phyloP scores from a whole-genome alignment of 2,113 vertebrate genomes.

The Aix galericulata region DNA sequence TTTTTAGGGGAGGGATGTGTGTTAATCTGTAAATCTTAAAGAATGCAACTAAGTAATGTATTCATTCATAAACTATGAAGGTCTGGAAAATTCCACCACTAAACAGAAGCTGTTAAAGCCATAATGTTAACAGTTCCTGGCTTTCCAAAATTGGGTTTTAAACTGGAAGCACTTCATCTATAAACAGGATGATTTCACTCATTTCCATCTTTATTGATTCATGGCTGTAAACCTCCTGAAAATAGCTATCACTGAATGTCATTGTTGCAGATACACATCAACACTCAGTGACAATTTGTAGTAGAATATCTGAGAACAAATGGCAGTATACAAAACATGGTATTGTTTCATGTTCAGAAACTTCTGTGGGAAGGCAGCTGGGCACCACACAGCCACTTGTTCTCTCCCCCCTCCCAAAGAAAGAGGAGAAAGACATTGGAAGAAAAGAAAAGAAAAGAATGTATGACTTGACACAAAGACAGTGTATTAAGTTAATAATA shows the following conservation, averaged over 20 bases:
- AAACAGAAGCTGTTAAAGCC: slow-evolving; percentile 11
- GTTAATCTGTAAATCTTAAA: neutral
- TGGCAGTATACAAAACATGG: neutral
- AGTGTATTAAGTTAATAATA: too few species aligned
- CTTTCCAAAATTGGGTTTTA: neutral
- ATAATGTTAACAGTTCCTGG: neutral
- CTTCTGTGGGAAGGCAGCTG: too few species aligned
- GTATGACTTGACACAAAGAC: too few species aligned
- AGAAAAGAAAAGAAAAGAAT: too few species aligned
- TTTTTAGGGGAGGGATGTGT: accelerated
- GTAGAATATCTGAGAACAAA: neutral
- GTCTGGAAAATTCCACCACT: neutral
- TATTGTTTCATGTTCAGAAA: neutral
- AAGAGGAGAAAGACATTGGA: too few species aligned
- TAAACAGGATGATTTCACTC: neutral
- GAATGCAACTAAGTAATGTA: neutral
- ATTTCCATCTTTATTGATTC: neutral
- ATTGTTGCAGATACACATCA: neutral
- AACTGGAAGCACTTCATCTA: neutral
- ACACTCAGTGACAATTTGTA: neutral
- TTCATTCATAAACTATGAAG: neutral
- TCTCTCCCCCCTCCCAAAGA: too few species aligned
- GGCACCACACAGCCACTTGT: too few species aligned
- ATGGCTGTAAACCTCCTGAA: neutral
- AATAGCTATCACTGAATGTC: neutral